Base-by-base conservation (phyloP, 2,888 invertebrate genomes). In the Calameuta filiformis region DNA sequence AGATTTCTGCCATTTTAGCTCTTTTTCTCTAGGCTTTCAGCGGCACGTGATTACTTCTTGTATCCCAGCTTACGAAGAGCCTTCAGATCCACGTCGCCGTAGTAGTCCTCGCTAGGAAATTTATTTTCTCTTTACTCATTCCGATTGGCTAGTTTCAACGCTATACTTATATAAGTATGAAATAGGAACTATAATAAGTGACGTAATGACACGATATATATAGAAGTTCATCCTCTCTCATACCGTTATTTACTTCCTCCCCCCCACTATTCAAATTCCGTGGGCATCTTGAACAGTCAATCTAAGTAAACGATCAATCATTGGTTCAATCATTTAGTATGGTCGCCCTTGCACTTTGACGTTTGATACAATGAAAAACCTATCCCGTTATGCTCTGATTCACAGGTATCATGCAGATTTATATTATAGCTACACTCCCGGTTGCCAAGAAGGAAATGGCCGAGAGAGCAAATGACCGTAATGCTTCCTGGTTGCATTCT, bases 71-170 rank as follows among this genome's bases (percentile, higher is more conserved):
- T 97, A 93, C 96, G 96, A 89, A 97, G 93, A 80, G 96, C 95
- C 93, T 97, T 97, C 85, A 97, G 93, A 92, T 97, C 97, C 88
- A 97, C 95, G 90, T 97, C 97, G 85, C 97, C 97, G 92, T 97
- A 97, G 93, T 97, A 97, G 93, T 97, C 97, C 93, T 97, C 97
- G 93, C 97, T 97, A 83, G 81, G 85, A 83, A 85, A 82, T 75
- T 77, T 75, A 73, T 73, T 78, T 75, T 74, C 71, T 35, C n/a
- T 35, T 35, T 35, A 74, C 37, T 74, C 35, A 35, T 74, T 15
- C 71, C 23, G 56, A 56, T 56, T 56, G 56, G 56, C 23, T 23
- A 56, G 56, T 23, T 23, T 23, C 56, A 56, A 56, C 56, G 56
- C 56, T 56, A 56, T 56, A 23, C 56, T 56, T 56, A 56, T 56